Percentiles rank a stretch among this genome's conserved stretches.
phyloP scores from a whole-genome alignment of 2,113 vertebrate species.

The Nibea albiflora region DNA sequence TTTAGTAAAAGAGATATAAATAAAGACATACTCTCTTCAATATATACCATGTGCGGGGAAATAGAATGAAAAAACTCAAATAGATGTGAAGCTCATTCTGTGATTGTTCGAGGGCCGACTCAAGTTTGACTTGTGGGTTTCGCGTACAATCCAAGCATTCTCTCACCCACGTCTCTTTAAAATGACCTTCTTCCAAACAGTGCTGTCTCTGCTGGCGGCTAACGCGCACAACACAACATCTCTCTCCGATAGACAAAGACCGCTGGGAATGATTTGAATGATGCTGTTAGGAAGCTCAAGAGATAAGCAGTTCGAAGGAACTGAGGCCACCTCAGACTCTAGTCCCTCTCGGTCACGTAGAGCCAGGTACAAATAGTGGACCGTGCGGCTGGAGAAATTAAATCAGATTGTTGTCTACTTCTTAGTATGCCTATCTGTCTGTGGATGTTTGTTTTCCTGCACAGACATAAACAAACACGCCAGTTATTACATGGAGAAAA shows the following conservation, averaged over 20 bases:
- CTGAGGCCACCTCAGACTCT: background rate
- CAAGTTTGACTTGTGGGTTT: slow-evolving; percentile 16
- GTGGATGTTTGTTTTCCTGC: background rate
- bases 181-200: slow-evolving; percentile 9
- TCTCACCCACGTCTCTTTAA: slow-evolving; percentile 36
- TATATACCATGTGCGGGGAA: background rate
- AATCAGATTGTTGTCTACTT: background rate
- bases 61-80: background rate
- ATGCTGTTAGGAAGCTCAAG: background rate
- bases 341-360: background rate
- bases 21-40: background rate
- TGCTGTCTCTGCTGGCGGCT: slow-evolving; percentile 15
- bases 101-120: slow-evolving; percentile 26
- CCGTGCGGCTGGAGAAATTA: background rate
- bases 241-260: background rate
- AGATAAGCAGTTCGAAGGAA: background rate
- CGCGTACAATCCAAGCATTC: slow-evolving; percentile 42
- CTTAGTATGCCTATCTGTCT: background rate
- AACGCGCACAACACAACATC: background rate
- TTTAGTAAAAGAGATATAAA: slow-evolving; percentile 5
- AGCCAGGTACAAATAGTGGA: background rate
- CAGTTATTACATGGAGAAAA: background rate
- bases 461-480: slow-evolving; percentile 6
- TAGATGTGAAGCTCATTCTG: background rate
- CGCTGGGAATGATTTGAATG: slow-evolving; percentile 1